These are phyloP conservation scores for Pelusios castaneus DNA, from an alignment of 2,113 vertebrate genomes.

Conservation along the genomic window DNA sequence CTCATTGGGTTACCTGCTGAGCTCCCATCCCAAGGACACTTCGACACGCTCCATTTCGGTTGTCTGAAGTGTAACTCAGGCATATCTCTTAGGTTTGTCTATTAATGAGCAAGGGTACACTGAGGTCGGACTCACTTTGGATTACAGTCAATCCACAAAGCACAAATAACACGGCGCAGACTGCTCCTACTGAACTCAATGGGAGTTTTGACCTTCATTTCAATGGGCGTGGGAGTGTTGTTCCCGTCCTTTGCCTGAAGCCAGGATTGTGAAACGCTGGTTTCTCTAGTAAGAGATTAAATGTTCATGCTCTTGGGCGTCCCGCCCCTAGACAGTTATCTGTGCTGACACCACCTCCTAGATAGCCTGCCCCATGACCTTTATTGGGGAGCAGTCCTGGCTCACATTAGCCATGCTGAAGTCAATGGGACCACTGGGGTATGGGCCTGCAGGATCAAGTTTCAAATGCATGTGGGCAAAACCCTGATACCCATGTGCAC, in stretches of 20 bases:
- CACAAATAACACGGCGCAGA: neutral
- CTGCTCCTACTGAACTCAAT: neutral
- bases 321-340: neutral
- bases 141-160: neutral
- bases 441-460: neutral
- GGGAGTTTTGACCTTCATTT: neutral
- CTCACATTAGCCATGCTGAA: neutral
- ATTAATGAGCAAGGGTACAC: neutral
- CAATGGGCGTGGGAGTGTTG: neutral
- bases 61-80: neutral
- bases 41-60: too few relatives aligned
- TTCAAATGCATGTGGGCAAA: neutral
- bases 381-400: neutral
- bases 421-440: neutral
- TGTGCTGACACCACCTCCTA: neutral
- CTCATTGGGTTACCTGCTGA: neutral
- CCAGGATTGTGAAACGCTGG: neutral
- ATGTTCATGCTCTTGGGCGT: neutral
- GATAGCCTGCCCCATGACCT: neutral
- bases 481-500: neutral
- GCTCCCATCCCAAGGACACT: neutral
- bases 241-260: neutral
- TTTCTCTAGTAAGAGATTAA: neutral
- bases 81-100: neutral
- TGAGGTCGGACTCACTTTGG: neutral